A percentile compares a stretch with the other conserved stretches of the same genome.
Conservation (phyloP, 2,797 vertebrate genomes). For the Gambelia wislizenii region DNA sequence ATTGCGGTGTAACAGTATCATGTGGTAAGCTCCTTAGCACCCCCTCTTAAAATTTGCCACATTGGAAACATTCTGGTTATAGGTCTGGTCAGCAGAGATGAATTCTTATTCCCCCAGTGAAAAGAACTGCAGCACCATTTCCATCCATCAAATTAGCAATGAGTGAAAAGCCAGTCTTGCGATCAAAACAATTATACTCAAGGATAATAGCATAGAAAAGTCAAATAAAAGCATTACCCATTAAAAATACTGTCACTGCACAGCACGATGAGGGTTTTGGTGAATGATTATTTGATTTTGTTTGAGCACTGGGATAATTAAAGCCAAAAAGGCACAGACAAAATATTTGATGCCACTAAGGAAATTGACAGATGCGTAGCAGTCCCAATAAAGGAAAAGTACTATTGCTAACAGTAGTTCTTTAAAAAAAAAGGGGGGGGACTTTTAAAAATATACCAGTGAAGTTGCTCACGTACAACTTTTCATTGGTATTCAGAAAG, state of each 20-base stretch:
- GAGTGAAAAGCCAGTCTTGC: not conserved
- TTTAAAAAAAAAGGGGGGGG: not conserved
- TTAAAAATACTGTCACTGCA: not conserved
- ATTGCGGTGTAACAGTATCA: no score
- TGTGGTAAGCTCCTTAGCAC: not conserved
- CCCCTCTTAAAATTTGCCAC: not conserved
- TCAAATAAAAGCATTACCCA: not conserved
- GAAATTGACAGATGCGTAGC: not conserved
- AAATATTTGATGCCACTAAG: conserved; percentile 19
- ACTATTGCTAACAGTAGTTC: conserved; percentile 4
- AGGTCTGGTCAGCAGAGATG: not conserved
- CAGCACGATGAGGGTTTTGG: not conserved
- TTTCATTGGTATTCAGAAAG: conserved; percentile 45
- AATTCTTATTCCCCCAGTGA: not conserved
- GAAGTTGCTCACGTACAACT: not conserved
- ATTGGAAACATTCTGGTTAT: not conserved
- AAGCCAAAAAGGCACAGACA: not conserved
- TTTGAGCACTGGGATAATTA: conserved; percentile 20
- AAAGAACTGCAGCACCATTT: not conserved
- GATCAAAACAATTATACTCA: not conserved
- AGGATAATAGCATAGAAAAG: not conserved
- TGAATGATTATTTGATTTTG: not conserved
- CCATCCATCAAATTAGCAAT: not conserved
- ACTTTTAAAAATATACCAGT: conserved; percentile 2
- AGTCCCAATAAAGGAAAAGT: not conserved